Base-by-base conservation (phyloP, 1,140 invertebrate species). In the Aethina tumida region DNA sequence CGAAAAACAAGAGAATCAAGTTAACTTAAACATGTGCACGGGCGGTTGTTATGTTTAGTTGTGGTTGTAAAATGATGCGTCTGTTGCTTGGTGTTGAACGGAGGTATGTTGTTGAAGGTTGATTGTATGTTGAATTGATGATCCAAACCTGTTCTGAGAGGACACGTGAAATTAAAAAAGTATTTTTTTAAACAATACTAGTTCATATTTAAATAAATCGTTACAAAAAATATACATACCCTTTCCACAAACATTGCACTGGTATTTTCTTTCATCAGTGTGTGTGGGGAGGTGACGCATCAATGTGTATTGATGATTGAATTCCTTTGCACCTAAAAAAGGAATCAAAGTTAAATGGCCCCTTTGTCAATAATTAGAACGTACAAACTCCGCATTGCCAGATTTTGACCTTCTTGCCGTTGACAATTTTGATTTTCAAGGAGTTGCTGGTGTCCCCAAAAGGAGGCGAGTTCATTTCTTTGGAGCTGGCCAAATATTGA, bases 271-370 rank as follows among this genome's bases (percentile, higher is more conserved):
- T 62, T 88, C 84, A 43, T 87, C 83, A 14, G 79, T 79, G 55
- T 89, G 84, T 0, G 83, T 88, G 1, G 84, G 79, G 13, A 86
- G 64, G 54, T 90, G 85, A n/a, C 85, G 71, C 73, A 79, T 77
- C 52, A 84, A 50, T 0, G 78, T 81, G 48, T 84, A 84, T 50
- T 82, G 78, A 57, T 84, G 81, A 26, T 75, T 70, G 58, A 84
- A 84, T 55, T 81, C 77, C 39, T 80, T 75, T 12, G 70, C 65
- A 62, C 73, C 72, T 74, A 44, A 18, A 51, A 47, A 22, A 13
- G 20, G 8, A 33, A 12, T 8, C 26, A 31, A 41, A 39, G 17
- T 15, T 30, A 17, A 40, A 16, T 8, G 12, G 13, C 9, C 3
- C 3, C 9, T 17, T 1, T 34, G 27, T 22, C 24, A 24, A 31